Conservation (phyloP, 2,888 invertebrate genomes). For the Tipula vernalis region DNA sequence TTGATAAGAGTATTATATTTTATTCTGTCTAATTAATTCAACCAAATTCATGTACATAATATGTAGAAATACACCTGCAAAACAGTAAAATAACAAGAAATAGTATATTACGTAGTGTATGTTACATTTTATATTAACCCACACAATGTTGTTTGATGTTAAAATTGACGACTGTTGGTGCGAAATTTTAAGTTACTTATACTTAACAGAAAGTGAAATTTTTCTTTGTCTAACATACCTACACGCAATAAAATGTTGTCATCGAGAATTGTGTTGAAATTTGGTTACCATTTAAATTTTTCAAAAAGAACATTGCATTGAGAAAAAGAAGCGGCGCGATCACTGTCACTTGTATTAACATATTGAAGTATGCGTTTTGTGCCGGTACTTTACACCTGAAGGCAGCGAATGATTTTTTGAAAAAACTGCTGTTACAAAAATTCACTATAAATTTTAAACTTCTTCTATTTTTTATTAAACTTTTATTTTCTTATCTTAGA, state of each 20-base stretch:
- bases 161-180: neutral
- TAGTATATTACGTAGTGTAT: neutral
- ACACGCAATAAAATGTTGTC: neutral
- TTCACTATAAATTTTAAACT: too few species aligned
- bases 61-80: neutral
- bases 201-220: neutral
- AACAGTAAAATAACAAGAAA: neutral
- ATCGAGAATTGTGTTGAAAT: neutral
- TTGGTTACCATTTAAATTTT: neutral
- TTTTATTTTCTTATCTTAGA: too few species aligned
- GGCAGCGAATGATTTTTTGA: too few species aligned
- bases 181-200: neutral
- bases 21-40: neutral
- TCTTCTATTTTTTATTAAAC: too few species aligned
- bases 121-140: neutral
- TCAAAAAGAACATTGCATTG: neutral
- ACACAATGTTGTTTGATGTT: neutral
- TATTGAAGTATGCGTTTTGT: too few species aligned
- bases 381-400: too few species aligned
- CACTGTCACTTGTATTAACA: too few species aligned
- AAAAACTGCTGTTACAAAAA: too few species aligned
- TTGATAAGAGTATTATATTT: neutral
- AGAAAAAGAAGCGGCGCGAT: neutral
- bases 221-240: neutral
- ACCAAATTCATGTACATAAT: neutral